phyloP scores from a whole-genome alignment of 2,113 vertebrate genomes.

The Marmota flaviventris region DNA sequence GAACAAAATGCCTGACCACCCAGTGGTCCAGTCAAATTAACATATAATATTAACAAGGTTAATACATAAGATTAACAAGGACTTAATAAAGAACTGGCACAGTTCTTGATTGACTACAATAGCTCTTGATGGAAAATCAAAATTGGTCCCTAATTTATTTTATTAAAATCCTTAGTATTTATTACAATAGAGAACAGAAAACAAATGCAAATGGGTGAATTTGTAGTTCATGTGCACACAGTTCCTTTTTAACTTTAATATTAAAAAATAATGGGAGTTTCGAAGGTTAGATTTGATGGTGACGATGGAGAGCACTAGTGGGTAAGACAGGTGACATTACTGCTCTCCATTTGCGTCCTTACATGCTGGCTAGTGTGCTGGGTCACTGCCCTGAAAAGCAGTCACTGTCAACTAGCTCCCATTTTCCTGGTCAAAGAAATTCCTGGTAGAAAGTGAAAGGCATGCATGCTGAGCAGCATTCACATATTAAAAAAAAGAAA shows the following conservation, averaged over 20 bases:
- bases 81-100: background rate
- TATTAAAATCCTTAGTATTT: background rate
- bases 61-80: background rate
- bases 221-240: background rate
- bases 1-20: background rate
- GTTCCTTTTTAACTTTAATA: background rate
- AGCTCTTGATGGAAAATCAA: background rate
- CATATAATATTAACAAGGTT: background rate
- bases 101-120: background rate
- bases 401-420: background rate
- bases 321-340: rapidly evolving
- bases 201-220: background rate
- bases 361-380: rapidly evolving
- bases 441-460: background rate
- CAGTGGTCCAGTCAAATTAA: background rate
- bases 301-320: background rate
- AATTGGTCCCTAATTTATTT: background rate
- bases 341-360: background rate
- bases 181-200: background rate
- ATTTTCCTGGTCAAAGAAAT: background rate
- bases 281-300: background rate
- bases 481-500: no score
- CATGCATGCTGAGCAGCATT: no score
- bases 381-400: background rate
- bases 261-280: background rate